Conservation (phyloP, 1,140 invertebrate species). For the Panagrolaimus sp. region DNA sequence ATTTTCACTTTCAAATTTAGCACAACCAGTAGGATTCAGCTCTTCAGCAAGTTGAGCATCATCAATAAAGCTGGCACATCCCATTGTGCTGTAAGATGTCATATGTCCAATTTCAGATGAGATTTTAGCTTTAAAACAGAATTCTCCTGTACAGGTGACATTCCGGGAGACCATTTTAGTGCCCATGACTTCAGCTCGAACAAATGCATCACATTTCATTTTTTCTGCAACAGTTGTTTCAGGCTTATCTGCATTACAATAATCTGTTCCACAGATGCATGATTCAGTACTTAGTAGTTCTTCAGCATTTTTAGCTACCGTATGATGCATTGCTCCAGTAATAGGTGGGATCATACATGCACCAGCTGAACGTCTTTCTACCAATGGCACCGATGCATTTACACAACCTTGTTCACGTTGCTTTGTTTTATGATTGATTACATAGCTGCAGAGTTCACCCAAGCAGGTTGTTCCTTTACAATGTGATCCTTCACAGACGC, state of each 20-base stretch:
- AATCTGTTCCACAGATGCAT: constrained; percentile 48
- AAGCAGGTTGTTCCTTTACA: constrained; percentile 42
- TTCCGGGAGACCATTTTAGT: constrained; percentile 39
- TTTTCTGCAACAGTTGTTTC: constrained; percentile 36
- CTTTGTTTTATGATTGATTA: constrained; percentile 46
- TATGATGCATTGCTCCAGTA: constrained; percentile 57
- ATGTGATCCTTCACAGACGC: constrained; percentile 50
- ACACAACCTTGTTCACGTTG: constrained; percentile 52
- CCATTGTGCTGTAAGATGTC: constrained; percentile 40
- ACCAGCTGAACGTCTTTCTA: constrained; percentile 50
- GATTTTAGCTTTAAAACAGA: constrained; percentile 51
- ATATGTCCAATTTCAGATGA: constrained; percentile 47
- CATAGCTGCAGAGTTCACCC: constrained; percentile 54
- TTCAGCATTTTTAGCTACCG: constrained; percentile 43
- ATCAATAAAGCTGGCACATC: constrained; percentile 48
- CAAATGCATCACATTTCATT: constrained; percentile 42
- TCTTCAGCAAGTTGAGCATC: constrained; percentile 49
- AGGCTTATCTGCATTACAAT: constrained; percentile 52
- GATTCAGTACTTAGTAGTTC: constrained; percentile 53
- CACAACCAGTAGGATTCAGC: constrained; percentile 53
- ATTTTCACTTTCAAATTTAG: constrained; percentile 46
- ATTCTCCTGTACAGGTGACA: constrained; percentile 48
- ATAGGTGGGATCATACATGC: constrained; percentile 57
- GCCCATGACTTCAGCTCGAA: constrained; percentile 47
- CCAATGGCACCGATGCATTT: constrained; percentile 53